Evolutionary conservation across 23 tunicate species (phyloP).

Genomic region (Trididemnum miniatum): DNA sequence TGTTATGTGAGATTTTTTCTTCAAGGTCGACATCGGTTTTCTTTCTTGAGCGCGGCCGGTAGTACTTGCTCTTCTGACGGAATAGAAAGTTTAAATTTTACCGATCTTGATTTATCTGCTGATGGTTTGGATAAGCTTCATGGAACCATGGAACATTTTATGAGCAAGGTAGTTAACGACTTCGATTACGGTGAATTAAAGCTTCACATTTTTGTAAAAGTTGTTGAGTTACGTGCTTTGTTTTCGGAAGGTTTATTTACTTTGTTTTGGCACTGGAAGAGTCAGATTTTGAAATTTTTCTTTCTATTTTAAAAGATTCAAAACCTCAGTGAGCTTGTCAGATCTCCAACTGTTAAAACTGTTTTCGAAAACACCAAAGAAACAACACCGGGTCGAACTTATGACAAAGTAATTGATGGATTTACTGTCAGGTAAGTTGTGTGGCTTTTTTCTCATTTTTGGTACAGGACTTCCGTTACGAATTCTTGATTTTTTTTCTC

Average conservation of each 20-base stretch:
- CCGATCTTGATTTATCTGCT: constrained; percentile 59
- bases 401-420: constrained; percentile 58
- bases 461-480: no score
- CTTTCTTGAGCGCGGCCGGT: constrained; percentile 70
- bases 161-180: constrained; percentile 77
- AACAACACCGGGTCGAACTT: constrained; percentile 67
- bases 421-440: constrained; percentile 57
- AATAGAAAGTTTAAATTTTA: constrained; percentile 65
- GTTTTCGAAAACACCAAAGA: constrained; percentile 74
- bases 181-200: no score
- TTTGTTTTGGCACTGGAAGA: no score
- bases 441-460: neutral
- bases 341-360: constrained; percentile 51
- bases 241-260: no score
- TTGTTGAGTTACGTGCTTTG: no score
- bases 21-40: constrained; percentile 76
- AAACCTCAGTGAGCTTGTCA: constrained; percentile 62
- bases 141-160: constrained; percentile 93
- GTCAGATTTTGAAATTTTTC: no score
- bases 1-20: neutral
- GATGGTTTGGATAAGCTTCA: constrained; percentile 92
- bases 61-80: constrained; percentile 90
- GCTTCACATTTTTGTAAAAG: no score
- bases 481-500: neutral
- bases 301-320: constrained; percentile 52